Evolutionary conservation across 2,797 vertebrate genomes (phyloP).

Genomic region (Fratercula arctica): DNA sequence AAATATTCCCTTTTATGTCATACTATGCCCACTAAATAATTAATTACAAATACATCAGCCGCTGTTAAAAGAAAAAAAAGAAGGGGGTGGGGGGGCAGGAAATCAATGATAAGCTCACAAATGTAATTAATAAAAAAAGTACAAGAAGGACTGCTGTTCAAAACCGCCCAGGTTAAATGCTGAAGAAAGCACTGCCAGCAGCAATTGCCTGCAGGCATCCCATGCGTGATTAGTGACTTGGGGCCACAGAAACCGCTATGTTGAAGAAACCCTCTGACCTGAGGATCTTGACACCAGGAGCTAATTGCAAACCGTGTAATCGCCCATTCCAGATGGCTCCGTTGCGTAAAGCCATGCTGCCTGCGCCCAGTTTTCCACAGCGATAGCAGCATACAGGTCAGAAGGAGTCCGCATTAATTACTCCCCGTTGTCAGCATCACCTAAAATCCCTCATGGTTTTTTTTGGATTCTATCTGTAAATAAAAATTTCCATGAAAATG

Average conservation of each 20-base stretch:
- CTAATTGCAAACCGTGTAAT: conserved; percentile 33
- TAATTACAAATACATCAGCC: conserved; percentile 45
- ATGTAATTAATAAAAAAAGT: background rate
- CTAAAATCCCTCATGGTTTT: conserved; percentile 2
- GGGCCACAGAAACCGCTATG: background rate
- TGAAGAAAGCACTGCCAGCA: conserved; percentile 33
- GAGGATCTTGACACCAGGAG: background rate
- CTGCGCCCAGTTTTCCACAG: background rate
- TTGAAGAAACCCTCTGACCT: background rate
- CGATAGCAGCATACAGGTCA: background rate
- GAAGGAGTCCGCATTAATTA: background rate
- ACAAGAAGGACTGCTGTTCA: background rate
- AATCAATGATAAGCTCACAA: conserved; percentile 32
- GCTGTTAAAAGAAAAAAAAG: background rate
- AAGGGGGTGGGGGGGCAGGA: accelerated
- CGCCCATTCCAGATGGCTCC: background rate
- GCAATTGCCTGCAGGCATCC: conserved; percentile 19
- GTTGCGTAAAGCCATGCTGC: background rate
- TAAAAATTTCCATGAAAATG: conserved; percentile 51
- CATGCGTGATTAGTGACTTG: background rate
- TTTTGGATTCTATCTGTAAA: conserved; percentile 34
- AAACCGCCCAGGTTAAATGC: background rate
- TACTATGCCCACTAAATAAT: conserved; percentile 55
- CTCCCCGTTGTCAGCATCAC: background rate
- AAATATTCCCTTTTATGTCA: conserved; percentile 64